These are phyloP conservation scores for Drosophila picticornis DNA, from an alignment of 2,888 invertebrate species.

Conservation along the genomic window DNA sequence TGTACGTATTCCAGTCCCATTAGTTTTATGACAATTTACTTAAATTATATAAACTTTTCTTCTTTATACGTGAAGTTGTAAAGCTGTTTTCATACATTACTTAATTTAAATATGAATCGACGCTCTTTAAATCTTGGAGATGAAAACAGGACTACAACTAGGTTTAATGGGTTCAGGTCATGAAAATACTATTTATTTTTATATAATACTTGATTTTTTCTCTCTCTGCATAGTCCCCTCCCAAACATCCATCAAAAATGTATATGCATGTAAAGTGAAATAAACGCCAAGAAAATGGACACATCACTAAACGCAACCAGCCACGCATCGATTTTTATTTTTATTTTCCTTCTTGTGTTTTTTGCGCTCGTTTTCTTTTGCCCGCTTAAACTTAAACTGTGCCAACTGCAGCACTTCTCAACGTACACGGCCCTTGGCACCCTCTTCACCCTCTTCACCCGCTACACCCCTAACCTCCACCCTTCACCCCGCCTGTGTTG, in stretches of 20 bases:
- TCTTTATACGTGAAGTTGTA: not conserved
- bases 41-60: not conserved
- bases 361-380: conserved; percentile 12
- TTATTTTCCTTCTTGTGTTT: not conserved
- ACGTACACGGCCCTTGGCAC: conserved; percentile 36
- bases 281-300: conserved; percentile 51
- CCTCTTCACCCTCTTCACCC: conserved; percentile 9
- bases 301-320: conserved; percentile 55
- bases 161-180: no score
- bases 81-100: not conserved
- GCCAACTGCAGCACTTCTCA: conserved; percentile 49
- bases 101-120: not conserved
- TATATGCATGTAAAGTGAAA: conserved; percentile 13
- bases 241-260: conserved; percentile 1
- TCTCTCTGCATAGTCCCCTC: not conserved
- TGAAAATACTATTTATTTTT: not conserved
- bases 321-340: conserved; percentile 59
- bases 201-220: not conserved
- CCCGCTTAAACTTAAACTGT: conserved; percentile 12
- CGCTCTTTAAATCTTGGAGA: not conserved
- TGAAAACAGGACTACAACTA: not conserved
- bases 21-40: not conserved
- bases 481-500: conserved; percentile 5
- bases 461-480: conserved; percentile 12
- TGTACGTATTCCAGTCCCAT: not conserved